Evolutionary conservation across 2,888 invertebrate species (phyloP).

Genomic region (Helleia helle): DNA sequence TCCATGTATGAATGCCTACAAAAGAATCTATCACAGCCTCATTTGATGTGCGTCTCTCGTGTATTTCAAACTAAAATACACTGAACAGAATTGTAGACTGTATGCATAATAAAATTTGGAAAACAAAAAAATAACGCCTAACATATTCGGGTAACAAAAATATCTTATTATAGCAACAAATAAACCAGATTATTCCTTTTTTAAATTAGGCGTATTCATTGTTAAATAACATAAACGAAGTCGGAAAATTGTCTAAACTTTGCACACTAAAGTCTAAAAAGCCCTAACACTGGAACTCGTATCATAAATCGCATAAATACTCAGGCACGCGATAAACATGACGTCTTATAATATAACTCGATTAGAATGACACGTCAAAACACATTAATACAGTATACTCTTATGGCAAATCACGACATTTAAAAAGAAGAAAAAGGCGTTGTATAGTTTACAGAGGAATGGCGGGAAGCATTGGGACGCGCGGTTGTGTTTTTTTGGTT

Average conservation of each 20-base stretch:
- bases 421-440: too few species aligned
- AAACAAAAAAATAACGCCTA: conserved; percentile 7
- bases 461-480: too few species aligned
- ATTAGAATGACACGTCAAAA: too few species aligned
- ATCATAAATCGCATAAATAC: conserved; percentile 30
- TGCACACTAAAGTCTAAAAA: conserved; percentile 22
- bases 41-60: conserved; percentile 54
- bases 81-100: conserved; percentile 26
- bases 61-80: conserved; percentile 31
- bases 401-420: too few species aligned
- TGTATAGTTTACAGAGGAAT: too few species aligned
- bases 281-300: conserved; percentile 30
- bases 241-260: conserved; percentile 9
- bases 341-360: too few species aligned
- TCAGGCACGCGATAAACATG: too few species aligned
- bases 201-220: neutral
- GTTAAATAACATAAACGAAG: neutral
- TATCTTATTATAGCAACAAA: too few species aligned
- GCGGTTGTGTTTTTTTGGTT: too few species aligned
- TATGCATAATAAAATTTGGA: conserved; percentile 19
- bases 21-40: conserved; percentile 64
- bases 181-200: too few species aligned
- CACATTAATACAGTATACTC: too few species aligned
- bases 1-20: conserved; percentile 29
- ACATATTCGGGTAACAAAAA: neutral